A percentile compares a stretch with the other conserved stretches of the same genome.
phyloP scores from a whole-genome alignment of 1,140 invertebrate species.

The Macrocentrus cingulum region DNA sequence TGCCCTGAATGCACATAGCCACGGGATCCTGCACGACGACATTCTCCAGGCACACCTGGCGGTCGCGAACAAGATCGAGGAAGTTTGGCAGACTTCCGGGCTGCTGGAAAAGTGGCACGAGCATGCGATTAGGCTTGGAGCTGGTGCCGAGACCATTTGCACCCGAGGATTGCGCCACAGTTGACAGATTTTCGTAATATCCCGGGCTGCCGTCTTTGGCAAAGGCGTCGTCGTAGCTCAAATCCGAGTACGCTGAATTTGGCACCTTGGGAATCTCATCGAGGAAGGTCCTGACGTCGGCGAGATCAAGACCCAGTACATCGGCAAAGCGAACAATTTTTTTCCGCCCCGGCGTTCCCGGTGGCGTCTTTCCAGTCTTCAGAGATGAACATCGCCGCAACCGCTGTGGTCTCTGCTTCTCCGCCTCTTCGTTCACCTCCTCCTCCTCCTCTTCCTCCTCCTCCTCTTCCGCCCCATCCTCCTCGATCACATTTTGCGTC shows the following conservation, averaged over 20 bases:
- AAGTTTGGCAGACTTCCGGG: constrained; percentile 77
- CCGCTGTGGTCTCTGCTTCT: constrained; percentile 61
- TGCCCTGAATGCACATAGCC: constrained; percentile 78
- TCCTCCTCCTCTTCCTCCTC: constrained; percentile 49
- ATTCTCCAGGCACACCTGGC: constrained; percentile 83
- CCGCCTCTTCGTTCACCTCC: constrained; percentile 49
- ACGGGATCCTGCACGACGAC: constrained; percentile 71
- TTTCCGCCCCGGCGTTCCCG: constrained; percentile 83
- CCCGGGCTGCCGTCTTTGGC: constrained; percentile 45
- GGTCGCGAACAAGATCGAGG: constrained; percentile 71
- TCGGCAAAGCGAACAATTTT: constrained; percentile 96
- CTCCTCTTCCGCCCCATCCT: constrained; percentile 35
- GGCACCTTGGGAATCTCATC: constrained; percentile 88
- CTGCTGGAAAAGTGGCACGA: constrained; percentile 81
- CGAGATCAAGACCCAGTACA: constrained; percentile 88
- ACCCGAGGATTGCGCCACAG: not conserved
- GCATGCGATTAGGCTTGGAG: constrained; percentile 58
- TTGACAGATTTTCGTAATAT: constrained; percentile 29
- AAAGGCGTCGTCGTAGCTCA: constrained; percentile 61
- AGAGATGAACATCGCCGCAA: constrained; percentile 81
- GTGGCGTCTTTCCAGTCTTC: constrained; percentile 89
- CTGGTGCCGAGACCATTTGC: constrained; percentile 22
- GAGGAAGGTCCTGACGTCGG: constrained; percentile 85
- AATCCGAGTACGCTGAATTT: constrained; percentile 78
- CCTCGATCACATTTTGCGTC: constrained; percentile 38